Evolutionary conservation across 2,113 vertebrate genomes (phyloP), one percentile per base, ranked within the genome.

Genomic region (Leiothrix lutea): DNA sequence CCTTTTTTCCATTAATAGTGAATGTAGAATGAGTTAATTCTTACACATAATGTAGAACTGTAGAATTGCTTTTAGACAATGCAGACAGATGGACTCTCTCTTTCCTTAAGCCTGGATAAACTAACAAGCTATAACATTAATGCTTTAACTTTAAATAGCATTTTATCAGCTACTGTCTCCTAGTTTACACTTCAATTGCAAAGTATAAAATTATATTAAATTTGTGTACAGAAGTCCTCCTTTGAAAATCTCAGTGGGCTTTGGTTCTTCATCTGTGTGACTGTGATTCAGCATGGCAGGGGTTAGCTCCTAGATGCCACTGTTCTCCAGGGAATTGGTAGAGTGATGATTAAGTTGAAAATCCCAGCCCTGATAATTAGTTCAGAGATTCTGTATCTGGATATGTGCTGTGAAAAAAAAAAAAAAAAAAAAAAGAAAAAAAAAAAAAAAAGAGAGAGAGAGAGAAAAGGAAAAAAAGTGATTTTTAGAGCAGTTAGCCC

Each of bases 281-380:
- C 28, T 91, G 62, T 77, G 90, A 86, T 96, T 97, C 97, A 38
- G 96, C 93, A 93, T 91, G 91, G 92, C 91, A 98, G 97, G 97
- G 93, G 98, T 98, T 98, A 97, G 96, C 90, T 97, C 96, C 97
- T 97, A 96, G 93, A 98, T 96, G 96, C 78, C 73, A 57, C 96
- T 80, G 74, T 94, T 97, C 98, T 97, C 96, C 80, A 64, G 98
- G 97, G 97, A 97, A 90, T 83, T 78, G 53, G 86, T 94, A 92
- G 96, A 92, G 96, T 97, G 96, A 98, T 98, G 97, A 98, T 98
- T 98, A 98, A 98, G 95, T 96, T 97, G 97, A 98, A 97, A 98
- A 98, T 98, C 97, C 92, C 96, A 98, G 90, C 95, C 95, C 97
- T 96, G 97, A 98, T 98, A 98, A 98, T 98, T 98, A 98, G 98